Base-by-base conservation (phyloP, 1,140 invertebrate genomes). In the Pseudobourletiella spinata region DNA sequence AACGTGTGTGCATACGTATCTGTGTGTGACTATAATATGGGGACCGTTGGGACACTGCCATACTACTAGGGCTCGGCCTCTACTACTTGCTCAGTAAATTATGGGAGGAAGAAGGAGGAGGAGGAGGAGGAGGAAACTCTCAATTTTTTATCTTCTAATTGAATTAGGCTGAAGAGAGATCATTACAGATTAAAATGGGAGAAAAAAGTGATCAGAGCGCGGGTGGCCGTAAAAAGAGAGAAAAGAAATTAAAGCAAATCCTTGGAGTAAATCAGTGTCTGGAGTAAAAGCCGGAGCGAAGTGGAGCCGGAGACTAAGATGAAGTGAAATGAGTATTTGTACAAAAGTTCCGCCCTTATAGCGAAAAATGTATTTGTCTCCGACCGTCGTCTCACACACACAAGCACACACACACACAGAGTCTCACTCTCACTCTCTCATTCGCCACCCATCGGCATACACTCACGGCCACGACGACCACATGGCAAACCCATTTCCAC, bases 201-300 rank as follows among this genome's bases (percentile, higher is more conserved):
- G 60, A 64, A 67, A 57, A 67, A 64, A 64, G 66, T 64, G 66
- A 67, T 67, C 66, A 67, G 64, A 64, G 66, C 61, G 65, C 58
- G 65, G 65, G 58, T 67, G 62, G 66, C 54, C 63, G 65, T 67
- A 67, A 67, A 66, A 63, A 63, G 54, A 57, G 52, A 59, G 55
- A 67, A 64, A 67, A 67, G 66, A 67, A 67, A 67, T 67, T 67
- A 67, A 67, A 61, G 62, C 65, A 67, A 67, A 67, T 67, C 66
- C 66, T 67, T 55, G 55, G 66, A 67, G 66, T 67, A 67, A 67
- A 67, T 67, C 66, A 67, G 55, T 67, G 66, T 67, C 61, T 63
- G 29, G 42, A 58, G 59, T 51, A 58, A 63, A 46, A 63, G 46
- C 26, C 42, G 39, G 46, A n/a, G 56, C 18, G 48, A 57, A n/a